phyloP scores from a whole-genome alignment of 2,888 invertebrate species.

The Argyra leucocephala region DNA sequence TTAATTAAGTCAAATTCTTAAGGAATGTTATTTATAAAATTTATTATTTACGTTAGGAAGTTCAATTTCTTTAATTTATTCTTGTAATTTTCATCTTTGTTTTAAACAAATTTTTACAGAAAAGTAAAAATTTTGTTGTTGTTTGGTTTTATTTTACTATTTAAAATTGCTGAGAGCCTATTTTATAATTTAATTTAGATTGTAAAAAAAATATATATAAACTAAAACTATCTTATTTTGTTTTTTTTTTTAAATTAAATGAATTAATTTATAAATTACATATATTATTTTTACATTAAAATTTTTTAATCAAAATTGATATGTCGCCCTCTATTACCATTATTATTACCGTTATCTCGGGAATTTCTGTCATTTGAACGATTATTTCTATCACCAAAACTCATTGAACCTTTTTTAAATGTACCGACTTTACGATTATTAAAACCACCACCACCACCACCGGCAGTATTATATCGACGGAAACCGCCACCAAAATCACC shows the following conservation, averaged over 20 bases:
- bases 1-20: too few species aligned
- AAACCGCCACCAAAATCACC: constrained; percentile 54
- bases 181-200: background rate
- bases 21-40: too few species aligned
- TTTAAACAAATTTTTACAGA: too few species aligned
- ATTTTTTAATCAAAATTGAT: background rate
- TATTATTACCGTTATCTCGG: constrained; percentile 15
- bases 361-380: constrained; percentile 23
- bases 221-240: constrained; percentile 15
- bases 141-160: too few species aligned
- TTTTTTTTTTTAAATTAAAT: constrained; percentile 11
- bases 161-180: constrained; percentile 13
- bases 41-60: too few species aligned
- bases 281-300: background rate
- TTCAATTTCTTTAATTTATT: too few species aligned
- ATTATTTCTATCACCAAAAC: constrained; percentile 29
- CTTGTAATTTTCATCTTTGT: too few species aligned
- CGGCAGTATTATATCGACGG: constrained; percentile 43
- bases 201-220: constrained; percentile 14
- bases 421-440: constrained; percentile 37
- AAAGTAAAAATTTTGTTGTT: too few species aligned
- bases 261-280: constrained; percentile 13
- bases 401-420: constrained; percentile 27
- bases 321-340: constrained; percentile 18
- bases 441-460: too few species aligned